Evolutionary conservation across 2,797 vertebrate genomes (phyloP).

Genomic region (Linurgus olivaceus): DNA sequence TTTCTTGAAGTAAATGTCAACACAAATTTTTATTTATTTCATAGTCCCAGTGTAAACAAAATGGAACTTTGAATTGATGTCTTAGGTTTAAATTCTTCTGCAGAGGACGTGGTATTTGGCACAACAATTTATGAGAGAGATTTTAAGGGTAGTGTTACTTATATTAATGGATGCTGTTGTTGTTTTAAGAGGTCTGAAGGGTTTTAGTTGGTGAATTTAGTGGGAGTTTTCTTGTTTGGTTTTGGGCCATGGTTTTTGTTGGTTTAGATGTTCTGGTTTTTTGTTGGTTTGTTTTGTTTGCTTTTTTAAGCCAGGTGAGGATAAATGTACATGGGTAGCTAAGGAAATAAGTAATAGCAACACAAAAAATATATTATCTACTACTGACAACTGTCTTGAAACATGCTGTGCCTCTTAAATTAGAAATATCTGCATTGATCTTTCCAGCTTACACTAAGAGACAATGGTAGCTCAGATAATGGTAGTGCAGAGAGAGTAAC

Average conservation of each 20-base stretch:
- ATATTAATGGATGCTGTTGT: background rate
- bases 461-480: background rate
- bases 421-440: background rate
- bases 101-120: background rate
- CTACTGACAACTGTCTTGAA: background rate
- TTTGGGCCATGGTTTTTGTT: background rate
- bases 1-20: background rate
- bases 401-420: background rate
- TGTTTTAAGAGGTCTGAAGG: background rate
- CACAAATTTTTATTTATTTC: background rate
- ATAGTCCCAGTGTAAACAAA: background rate
- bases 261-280: background rate
- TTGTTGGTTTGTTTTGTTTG: background rate
- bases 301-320: background rate
- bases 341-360: background rate
- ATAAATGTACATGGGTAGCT: background rate
- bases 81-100: background rate
- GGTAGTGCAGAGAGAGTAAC: background rate
- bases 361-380: background rate
- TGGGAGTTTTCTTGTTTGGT: rapidly evolving
- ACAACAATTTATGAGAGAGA: background rate
- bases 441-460: background rate
- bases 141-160: background rate
- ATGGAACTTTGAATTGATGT: background rate
- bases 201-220: background rate